Evolutionary conservation across 1,140 invertebrate genomes (phyloP).

Genomic region (Trachelipus rathkii): DNA sequence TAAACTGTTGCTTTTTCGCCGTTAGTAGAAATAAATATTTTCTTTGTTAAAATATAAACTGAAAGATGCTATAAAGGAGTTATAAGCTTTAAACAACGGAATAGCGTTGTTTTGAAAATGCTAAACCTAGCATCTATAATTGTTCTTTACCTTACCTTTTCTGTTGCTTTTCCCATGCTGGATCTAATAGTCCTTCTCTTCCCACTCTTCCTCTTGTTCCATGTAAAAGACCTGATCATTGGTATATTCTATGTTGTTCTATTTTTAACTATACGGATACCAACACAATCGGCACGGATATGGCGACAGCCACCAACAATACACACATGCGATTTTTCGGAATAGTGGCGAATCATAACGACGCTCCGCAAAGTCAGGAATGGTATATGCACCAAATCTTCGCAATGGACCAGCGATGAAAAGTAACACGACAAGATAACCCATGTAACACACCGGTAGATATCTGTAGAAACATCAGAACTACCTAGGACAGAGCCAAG

Average conservation of each 20-base stretch:
- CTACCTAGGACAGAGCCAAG: neutral
- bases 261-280: neutral
- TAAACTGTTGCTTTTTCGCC: too few relatives aligned
- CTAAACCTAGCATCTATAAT: too few relatives aligned
- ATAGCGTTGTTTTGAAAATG: too few relatives aligned
- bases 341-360: too few relatives aligned
- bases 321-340: too few relatives aligned
- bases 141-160: conserved; percentile 80
- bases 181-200: conserved; percentile 96
- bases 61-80: too few relatives aligned
- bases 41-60: too few relatives aligned
- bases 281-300: neutral
- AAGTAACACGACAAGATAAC: neutral
- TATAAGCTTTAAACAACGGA: too few relatives aligned
- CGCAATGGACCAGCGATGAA: neutral
- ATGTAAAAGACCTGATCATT: conserved; percentile 70
- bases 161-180: conserved; percentile 99
- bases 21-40: too few relatives aligned
- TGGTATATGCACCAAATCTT: conserved; percentile 9
- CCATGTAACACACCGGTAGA: neutral
- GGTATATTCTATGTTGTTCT: conserved; percentile 41
- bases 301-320: conserved; percentile 26
- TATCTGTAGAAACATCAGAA: neutral
- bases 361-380: too few relatives aligned
- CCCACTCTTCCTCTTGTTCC: conserved; percentile 99